phyloP scores from a whole-genome alignment of 1,140 invertebrate genomes.

The Periplaneta americana region DNA sequence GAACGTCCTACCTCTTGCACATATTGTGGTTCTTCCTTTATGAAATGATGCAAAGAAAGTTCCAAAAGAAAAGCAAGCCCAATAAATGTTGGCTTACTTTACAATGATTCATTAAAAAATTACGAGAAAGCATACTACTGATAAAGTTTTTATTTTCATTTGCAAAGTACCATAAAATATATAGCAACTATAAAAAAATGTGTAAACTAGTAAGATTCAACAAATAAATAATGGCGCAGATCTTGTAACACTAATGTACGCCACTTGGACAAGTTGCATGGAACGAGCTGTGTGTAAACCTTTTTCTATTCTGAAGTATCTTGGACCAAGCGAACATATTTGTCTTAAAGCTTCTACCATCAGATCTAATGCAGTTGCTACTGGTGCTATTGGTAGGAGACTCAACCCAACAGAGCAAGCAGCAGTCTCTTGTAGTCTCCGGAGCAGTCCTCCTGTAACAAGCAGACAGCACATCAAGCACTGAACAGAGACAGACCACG shows the following conservation, averaged over 20 bases:
- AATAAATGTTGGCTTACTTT: no score
- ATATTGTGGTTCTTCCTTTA: no score
- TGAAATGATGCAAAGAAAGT: no score
- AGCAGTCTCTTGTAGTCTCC: slow-evolving; percentile 12
- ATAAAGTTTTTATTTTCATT: not conserved
- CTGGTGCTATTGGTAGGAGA: not conserved
- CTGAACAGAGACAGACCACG: not conserved
- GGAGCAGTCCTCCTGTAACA: slow-evolving; percentile 11
- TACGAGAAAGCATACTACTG: no score
- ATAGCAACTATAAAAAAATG: not conserved
- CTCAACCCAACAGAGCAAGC: slow-evolving; percentile 2
- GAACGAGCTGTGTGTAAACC: no score
- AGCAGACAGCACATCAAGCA: not conserved
- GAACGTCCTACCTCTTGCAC: no score
- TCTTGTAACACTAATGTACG: not conserved
- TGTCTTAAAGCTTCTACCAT: not conserved
- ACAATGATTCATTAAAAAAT: no score
- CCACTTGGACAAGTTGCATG: no score
- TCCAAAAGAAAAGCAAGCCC: no score
- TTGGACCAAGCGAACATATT: no score
- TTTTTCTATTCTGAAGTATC: no score
- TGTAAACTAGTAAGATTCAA: not conserved
- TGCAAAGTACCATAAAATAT: not conserved
- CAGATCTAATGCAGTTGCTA: not conserved
- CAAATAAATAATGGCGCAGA: not conserved